Percentiles rank a stretch among this genome's conserved stretches.
Conservation (phyloP, 64 coral and sea anemone genomes). For the Actinia tenebrosa region DNA sequence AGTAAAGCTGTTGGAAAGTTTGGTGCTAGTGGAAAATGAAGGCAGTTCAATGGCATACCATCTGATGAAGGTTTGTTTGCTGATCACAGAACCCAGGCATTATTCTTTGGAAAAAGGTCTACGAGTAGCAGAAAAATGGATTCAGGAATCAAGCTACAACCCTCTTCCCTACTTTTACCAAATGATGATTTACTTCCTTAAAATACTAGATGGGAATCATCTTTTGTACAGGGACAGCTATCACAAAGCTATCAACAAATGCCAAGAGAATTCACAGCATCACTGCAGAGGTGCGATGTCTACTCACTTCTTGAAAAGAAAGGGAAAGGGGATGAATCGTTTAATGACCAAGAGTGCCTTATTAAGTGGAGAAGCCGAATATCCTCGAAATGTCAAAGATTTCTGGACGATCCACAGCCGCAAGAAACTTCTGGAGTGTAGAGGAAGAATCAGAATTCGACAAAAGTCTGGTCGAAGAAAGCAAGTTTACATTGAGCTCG, state of each 20-base stretch:
- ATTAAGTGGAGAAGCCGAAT: constrained; percentile 40
- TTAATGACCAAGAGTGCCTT: constrained; percentile 26
- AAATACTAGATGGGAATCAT: constrained; percentile 50
- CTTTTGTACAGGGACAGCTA: constrained; percentile 15
- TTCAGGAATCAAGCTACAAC: constrained; percentile 27
- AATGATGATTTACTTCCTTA: constrained; percentile 63
- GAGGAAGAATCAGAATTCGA: constrained; percentile 36
- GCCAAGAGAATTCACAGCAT: constrained; percentile 48
- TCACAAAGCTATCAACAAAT: constrained; percentile 28
- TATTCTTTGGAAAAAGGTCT: constrained; percentile 61
- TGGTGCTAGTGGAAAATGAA: constrained; percentile 47
- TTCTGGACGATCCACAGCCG: constrained; percentile 65
- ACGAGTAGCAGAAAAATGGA: constrained; percentile 14
- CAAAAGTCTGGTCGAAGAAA: constrained; percentile 14
- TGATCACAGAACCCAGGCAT: constrained; percentile 36
- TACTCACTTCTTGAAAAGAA: constrained; percentile 29
- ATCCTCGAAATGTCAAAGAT: constrained; percentile 7
- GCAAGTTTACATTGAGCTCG: constrained; percentile 33
- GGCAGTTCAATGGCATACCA: constrained; percentile 24
- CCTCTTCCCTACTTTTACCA: constrained; percentile 53
- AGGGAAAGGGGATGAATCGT: constrained; percentile 37
- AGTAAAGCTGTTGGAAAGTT: constrained; percentile 30
- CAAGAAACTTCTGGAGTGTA: constrained; percentile 66
- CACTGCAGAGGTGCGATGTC: constrained; percentile 23
- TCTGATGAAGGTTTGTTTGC: constrained; percentile 61